phyloP scores from a whole-genome alignment of 2,888 invertebrate species.

The Actias luna region DNA sequence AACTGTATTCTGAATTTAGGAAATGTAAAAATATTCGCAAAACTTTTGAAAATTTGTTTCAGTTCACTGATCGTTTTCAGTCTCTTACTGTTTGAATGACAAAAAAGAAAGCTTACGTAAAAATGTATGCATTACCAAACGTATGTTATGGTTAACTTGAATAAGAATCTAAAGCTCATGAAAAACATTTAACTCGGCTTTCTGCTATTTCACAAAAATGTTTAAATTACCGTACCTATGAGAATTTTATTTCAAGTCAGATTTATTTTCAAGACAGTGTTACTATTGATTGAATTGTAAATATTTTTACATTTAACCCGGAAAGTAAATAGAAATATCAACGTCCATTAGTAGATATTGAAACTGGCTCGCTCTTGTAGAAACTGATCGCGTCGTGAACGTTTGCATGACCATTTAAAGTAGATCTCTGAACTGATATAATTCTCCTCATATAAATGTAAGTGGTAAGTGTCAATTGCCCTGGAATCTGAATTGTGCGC shows the following conservation, averaged over 20 bases:
- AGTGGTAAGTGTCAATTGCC: conserved; percentile 19
- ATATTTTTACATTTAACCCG: conserved; percentile 22
- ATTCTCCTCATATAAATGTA: not conserved
- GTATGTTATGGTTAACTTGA: not conserved
- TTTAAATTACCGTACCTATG: not conserved
- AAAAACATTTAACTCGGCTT: not conserved
- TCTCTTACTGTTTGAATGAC: not conserved
- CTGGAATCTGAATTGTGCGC: conserved; percentile 31
- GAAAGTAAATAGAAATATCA: conserved; percentile 29
- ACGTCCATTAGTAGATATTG: conserved; percentile 28
- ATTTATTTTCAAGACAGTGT: not conserved
- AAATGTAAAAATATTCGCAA: too few relatives aligned
- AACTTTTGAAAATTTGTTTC: too few relatives aligned
- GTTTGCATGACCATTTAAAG: conserved; percentile 22
- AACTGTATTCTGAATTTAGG: too few relatives aligned
- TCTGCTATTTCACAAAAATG: not conserved
- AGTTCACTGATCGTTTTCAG: too few relatives aligned
- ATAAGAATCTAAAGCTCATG: not conserved
- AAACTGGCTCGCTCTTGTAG: conserved; percentile 44
- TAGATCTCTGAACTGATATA: conserved; percentile 16
- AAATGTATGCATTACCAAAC: not conserved
- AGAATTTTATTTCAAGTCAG: conserved; percentile 1
- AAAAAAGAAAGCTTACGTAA: not conserved
- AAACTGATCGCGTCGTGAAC: conserved; percentile 28
- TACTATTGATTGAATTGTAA: conserved; percentile 23